Base-by-base conservation (phyloP, 2,888 invertebrate genomes). In the Idaea straminata region DNA sequence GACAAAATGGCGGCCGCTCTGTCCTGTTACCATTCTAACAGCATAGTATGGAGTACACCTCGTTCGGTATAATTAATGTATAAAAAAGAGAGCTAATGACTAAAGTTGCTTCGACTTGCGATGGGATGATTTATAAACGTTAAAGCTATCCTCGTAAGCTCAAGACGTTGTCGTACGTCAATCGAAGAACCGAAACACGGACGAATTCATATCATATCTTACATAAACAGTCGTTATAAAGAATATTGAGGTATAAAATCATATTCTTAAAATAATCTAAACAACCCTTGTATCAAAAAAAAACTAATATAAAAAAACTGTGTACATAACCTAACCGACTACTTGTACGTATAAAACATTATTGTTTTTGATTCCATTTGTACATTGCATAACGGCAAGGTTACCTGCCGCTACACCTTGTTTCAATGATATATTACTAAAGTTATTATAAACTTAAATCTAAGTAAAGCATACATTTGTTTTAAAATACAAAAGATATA, bases 391-490 rank as follows among this genome's bases (percentile, higher is more conserved):
- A 47, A 47, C 47, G 7, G 10, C 7, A 47, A 47, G 47, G 7
- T 47, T 13, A 36, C 47, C 10, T 47, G 3, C 47, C 7, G 47
- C 47, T 47, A 47, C 47, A 47, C 47, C 13, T 47, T 77, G 75
- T 79, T 80, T 79, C 34, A 13, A 34, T 59, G 15, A 16, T 59
- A 57, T 15, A 3, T 76, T 80, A 80, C 78, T 81, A 80, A 75
- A 79, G 80, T 78, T 76, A 79, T 80, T 82, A 78, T 79, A 82
- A 80, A 83, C 82, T 79, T 80, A 79, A 78, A 66, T 76, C 91
- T 92, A 92, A 87, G 89, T 92, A 92, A 92, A 92, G 92, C 92
- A 92, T 89, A 88, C 78, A 81, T 83, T 84, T 81, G 86, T 59
- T 25, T 86, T 86, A 88, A 85, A 83, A 87, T 83, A 84, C 85